These are phyloP conservation scores for Bombus soroeensis DNA, from an alignment of 1,140 invertebrate genomes.

Conservation along the genomic window DNA sequence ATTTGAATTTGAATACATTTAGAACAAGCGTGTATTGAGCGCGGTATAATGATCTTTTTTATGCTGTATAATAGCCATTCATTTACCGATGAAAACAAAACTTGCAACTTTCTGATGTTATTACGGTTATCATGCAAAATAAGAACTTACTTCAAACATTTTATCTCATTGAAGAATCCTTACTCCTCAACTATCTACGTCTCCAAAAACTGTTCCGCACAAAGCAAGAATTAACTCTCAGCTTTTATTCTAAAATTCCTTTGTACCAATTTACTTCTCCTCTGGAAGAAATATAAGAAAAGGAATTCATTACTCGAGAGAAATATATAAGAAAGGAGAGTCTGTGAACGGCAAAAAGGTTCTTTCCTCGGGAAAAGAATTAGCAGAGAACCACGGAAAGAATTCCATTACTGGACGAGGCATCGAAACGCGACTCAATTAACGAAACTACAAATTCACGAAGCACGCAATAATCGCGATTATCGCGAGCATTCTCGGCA, in stretches of 20 bases:
- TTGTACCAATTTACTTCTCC: not conserved
- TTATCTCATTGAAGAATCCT: not conserved
- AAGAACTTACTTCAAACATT: not conserved
- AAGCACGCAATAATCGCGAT: not conserved
- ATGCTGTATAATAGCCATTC: not conserved
- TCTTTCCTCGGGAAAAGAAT: not conserved
- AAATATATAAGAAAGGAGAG: not conserved
- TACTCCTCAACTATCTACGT: not conserved
- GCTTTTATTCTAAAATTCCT: not conserved
- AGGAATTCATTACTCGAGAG: not conserved
- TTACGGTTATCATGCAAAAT: not conserved
- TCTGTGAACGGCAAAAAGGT: not conserved
- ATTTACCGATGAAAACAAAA: not conserved
- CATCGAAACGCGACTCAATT: constrained; percentile 16
- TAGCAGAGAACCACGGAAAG: no score
- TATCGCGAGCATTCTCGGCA: constrained; percentile 2
- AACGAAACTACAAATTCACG: constrained; percentile 28
- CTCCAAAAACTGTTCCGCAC: not conserved
- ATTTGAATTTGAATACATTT: no score
- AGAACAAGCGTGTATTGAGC: no score
- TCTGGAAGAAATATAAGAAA: not conserved
- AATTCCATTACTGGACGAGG: constrained; percentile 8
- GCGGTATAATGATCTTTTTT: no score
- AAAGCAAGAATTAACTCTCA: not conserved
- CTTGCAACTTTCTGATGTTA: not conserved